Conservation (phyloP, 2,888 invertebrate species). For the Athetis lepigone region DNA sequence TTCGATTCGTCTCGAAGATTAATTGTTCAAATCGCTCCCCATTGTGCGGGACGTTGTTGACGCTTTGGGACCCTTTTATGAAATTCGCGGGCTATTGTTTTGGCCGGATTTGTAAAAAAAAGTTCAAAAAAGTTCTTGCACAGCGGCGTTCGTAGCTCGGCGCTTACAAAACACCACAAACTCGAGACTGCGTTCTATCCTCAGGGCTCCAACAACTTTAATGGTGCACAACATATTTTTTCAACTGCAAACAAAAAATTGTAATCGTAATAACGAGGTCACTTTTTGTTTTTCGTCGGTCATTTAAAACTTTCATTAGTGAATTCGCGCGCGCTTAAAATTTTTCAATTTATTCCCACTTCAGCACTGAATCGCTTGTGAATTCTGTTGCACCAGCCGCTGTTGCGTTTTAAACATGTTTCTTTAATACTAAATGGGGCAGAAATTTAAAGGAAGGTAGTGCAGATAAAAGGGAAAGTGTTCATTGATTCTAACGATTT, state of each 20-base stretch:
- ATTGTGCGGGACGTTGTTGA: constrained; percentile 84
- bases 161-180: constrained; percentile 32
- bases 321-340: constrained; percentile 82
- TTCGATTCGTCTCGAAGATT: constrained; percentile 86
- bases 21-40: constrained; percentile 83
- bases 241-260: constrained; percentile 72
- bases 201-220: constrained; percentile 46
- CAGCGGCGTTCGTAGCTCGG: constrained; percentile 57
- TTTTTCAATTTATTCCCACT: constrained; percentile 81
- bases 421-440: constrained; percentile 15
- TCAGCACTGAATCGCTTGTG: constrained; percentile 71
- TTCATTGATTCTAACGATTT: background rate
- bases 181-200: constrained; percentile 62
- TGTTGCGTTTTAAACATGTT: constrained; percentile 27
- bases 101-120: constrained; percentile 84
- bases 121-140: constrained; percentile 78
- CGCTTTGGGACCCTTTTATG: constrained; percentile 84
- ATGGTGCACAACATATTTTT: constrained; percentile 54
- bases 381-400: constrained; percentile 55
- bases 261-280: constrained; percentile 86
- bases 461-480: background rate
- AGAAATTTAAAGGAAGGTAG: constrained; percentile 2
- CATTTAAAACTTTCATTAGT: constrained; percentile 89
- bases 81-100: constrained; percentile 86
- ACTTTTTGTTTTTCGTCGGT: constrained; percentile 84